Conservation (phyloP, 2,113 vertebrate species). For the Phylloscopus trochilus region DNA sequence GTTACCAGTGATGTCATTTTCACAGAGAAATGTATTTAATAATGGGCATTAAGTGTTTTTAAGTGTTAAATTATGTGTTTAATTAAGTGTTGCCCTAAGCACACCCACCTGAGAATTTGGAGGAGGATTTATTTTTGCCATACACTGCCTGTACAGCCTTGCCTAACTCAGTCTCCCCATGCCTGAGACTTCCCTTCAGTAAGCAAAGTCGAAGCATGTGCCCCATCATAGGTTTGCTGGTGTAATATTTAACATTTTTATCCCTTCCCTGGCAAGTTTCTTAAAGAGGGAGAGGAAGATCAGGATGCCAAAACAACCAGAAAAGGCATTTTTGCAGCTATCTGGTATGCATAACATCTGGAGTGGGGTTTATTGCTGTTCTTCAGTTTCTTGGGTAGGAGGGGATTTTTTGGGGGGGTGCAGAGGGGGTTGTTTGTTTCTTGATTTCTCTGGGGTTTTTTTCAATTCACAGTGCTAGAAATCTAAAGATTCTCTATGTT, state of each 20-base stretch:
- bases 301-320: neutral
- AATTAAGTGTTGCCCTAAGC: neutral
- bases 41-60: neutral
- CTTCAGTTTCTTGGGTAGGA: neutral
- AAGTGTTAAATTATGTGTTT: neutral
- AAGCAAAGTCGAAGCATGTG: rapidly evolving
- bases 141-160: neutral
- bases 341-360: neutral
- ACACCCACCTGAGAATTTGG: neutral
- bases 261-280: neutral
- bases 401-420: rapidly evolving
- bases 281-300: neutral
- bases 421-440: neutral
- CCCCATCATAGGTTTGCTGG: neutral
- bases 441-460: neutral
- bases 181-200: neutral
- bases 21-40: neutral
- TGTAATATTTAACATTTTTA: neutral
- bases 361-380: neutral
- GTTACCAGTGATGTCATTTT: neutral
- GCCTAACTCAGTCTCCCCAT: neutral
- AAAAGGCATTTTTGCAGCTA: neutral
- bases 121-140: neutral
- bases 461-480: neutral
- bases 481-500: neutral